A percentile compares a stretch with the other conserved stretches of the same genome.
These are phyloP conservation scores for Acholoe squamosa DNA, from an alignment of 2,888 invertebrate species.

Conservation along the genomic window DNA sequence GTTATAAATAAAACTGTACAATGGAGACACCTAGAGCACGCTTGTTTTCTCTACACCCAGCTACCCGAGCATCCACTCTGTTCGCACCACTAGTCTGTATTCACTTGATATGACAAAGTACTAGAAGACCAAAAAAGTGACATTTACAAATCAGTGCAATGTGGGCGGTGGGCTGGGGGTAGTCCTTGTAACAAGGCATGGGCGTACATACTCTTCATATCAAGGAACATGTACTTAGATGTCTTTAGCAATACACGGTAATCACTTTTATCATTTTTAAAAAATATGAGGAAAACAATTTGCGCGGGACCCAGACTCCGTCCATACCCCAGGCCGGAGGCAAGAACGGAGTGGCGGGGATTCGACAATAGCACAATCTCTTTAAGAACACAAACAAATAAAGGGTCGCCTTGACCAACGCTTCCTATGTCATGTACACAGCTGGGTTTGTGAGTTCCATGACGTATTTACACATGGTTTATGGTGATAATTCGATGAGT, in stretches of 20 bases:
- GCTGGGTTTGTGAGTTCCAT: slow-evolving; percentile 45
- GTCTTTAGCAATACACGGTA: slow-evolving; percentile 36
- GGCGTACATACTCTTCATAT: slow-evolving; percentile 37
- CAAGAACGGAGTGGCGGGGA: background rate
- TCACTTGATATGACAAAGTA: slow-evolving; percentile 28
- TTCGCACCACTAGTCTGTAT: background rate
- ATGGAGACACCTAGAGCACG: slow-evolving; percentile 13
- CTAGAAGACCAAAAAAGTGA: slow-evolving; percentile 43
- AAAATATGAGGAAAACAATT: no score
- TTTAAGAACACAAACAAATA: background rate
- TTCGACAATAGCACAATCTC: slow-evolving; percentile 31
- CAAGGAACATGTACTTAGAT: slow-evolving; percentile 26
- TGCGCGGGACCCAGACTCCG: background rate
- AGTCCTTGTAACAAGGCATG: background rate
- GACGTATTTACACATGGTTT: slow-evolving; percentile 45
- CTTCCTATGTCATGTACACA: slow-evolving; percentile 35
- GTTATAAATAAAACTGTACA: slow-evolving; percentile 46
- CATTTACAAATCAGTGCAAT: slow-evolving; percentile 14
- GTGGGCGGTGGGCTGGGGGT: background rate
- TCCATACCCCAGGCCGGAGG: background rate
- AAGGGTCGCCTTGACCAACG: background rate
- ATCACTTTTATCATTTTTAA: no score
- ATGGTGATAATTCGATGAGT: slow-evolving; percentile 35
- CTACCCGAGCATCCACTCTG: background rate
- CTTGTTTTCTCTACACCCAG: slow-evolving; percentile 6